Percentiles rank a stretch among this genome's conserved stretches.
These are phyloP conservation scores for Acrocera orbiculus DNA, from an alignment of 2,888 invertebrate species.

Conservation along the genomic window DNA sequence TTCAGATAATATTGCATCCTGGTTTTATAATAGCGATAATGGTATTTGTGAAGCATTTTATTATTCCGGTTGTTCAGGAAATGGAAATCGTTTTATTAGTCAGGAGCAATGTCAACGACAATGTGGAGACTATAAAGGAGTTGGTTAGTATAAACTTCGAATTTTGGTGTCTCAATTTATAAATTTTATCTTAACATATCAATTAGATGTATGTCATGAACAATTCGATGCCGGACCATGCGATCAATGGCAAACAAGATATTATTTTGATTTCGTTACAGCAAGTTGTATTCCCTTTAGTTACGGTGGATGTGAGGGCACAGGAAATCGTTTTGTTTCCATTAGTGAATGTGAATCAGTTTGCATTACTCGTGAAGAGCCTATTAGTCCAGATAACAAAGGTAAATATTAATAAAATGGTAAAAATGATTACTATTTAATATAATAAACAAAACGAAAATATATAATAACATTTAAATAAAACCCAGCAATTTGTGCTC, in stretches of 20 bases:
- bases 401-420: no score
- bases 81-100: slow-evolving; percentile 53
- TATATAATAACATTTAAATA: no score
- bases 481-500: slow-evolving; percentile 47
- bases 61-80: slow-evolving; percentile 56
- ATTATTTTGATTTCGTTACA: slow-evolving; percentile 45
- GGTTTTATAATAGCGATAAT: slow-evolving; percentile 49
- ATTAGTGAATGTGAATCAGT: slow-evolving; percentile 54
- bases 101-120: slow-evolving; percentile 61
- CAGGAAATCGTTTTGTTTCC: slow-evolving; percentile 65
- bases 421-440: not conserved
- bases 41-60: slow-evolving; percentile 44
- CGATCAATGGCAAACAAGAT: slow-evolving; percentile 37
- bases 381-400: slow-evolving; percentile 19
- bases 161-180: not conserved
- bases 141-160: slow-evolving; percentile 42
- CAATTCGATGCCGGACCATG: slow-evolving; percentile 55
- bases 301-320: slow-evolving; percentile 72
- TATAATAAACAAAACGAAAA: slow-evolving; percentile 1
- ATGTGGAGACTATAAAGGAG: slow-evolving; percentile 53
- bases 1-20: slow-evolving; percentile 42
- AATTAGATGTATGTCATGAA: slow-evolving; percentile 53
- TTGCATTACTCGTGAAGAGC: slow-evolving; percentile 45
- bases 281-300: slow-evolving; percentile 50
- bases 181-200: slow-evolving; percentile 1